Percentiles rank a stretch among this genome's conserved stretches.
Conservation (phyloP, 2,113 vertebrate species). For the Echinops telfairi region DNA sequence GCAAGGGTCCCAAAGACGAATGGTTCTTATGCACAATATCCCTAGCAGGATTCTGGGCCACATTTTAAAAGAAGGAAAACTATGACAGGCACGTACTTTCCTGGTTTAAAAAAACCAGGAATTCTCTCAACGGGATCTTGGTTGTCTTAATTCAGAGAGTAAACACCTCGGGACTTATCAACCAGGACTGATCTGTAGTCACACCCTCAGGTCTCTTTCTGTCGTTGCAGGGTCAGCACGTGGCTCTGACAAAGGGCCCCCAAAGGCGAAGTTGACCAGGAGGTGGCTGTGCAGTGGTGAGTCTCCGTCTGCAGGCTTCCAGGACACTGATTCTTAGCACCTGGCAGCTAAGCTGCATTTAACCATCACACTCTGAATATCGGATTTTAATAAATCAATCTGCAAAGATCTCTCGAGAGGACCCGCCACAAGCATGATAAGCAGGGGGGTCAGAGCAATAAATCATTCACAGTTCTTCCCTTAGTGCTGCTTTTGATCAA, state of each 20-base stretch:
- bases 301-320: neutral
- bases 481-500: neutral
- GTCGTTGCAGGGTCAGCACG: neutral
- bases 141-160: neutral
- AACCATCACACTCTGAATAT: neutral
- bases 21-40: neutral
- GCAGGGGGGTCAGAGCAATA: neutral
- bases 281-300: neutral
- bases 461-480: neutral
- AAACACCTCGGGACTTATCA: neutral
- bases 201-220: neutral
- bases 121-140: neutral
- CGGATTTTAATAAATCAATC: slow-evolving; percentile 23
- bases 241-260: neutral
- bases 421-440: neutral
- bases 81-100: slow-evolving; percentile 1
- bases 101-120: slow-evolving; percentile 38
- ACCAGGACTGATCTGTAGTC: neutral
- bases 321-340: neutral
- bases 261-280: neutral
- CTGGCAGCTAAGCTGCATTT: neutral
- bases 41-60: neutral
- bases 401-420: slow-evolving; percentile 33
- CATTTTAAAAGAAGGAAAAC: slow-evolving; percentile 2
- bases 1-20: neutral